These are phyloP conservation scores for Anguilla pacifica DNA, from an alignment of 2,797 vertebrate species.

Conservation along the genomic window DNA sequence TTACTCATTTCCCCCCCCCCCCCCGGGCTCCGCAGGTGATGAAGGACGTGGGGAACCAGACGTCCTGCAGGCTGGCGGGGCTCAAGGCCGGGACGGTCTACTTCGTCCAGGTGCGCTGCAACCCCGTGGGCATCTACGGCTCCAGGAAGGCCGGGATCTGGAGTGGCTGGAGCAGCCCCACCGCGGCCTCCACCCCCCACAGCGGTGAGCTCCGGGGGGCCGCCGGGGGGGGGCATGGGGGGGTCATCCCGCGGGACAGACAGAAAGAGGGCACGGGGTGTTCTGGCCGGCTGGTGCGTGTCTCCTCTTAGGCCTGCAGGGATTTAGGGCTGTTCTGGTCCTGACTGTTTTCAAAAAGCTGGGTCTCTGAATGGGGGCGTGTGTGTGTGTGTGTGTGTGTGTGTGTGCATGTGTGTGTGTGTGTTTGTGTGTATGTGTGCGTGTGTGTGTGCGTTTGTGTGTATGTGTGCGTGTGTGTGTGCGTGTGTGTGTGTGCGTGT, in stretches of 20 bases:
- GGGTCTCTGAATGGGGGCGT: neutral
- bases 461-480: too few species aligned
- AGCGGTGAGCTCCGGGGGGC: conserved; percentile 75
- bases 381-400: too few species aligned
- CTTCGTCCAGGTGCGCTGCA: conserved; percentile 96
- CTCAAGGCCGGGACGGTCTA: conserved; percentile 93
- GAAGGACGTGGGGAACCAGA: conserved; percentile 95
- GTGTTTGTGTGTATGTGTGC: neutral
- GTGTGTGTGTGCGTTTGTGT: too few species aligned
- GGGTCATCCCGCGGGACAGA: too few species aligned
- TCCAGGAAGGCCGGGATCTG: conserved; percentile 96
- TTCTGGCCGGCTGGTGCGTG: neutral
- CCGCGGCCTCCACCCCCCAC: conserved; percentile 91
- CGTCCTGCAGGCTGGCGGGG: conserved; percentile 90
- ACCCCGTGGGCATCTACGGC: conserved; percentile 94
- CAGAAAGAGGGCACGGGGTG: neutral
- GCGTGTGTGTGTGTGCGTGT: too few species aligned
- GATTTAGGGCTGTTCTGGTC: conserved; percentile 2
- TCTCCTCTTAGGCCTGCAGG: neutral
- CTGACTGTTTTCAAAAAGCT: neutral
- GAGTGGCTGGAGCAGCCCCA: conserved; percentile 98
- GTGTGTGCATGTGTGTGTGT: neutral
- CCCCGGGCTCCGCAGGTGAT: conserved; percentile 78
- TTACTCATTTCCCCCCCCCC: too few species aligned
- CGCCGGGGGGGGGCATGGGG: too few species aligned